phyloP scores from a whole-genome alignment of 2,113 vertebrate species.

The Prunella fulvescens region DNA sequence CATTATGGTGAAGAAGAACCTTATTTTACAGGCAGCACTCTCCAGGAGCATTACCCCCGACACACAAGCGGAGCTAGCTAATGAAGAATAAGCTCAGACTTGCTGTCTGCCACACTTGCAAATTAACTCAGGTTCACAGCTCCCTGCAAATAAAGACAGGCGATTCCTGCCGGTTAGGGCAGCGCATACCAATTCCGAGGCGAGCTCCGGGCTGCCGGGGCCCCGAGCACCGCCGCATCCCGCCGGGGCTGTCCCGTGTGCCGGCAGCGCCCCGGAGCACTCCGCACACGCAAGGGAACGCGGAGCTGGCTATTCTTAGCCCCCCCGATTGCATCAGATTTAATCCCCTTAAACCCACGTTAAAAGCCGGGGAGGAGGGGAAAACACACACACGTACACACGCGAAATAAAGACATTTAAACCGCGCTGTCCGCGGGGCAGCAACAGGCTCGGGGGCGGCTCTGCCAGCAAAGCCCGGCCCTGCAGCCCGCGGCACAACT shows the following conservation, averaged over 20 bases:
- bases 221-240: neutral
- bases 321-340: neutral
- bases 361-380: neutral
- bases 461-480: neutral
- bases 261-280: neutral
- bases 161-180: neutral
- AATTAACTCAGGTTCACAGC: neutral
- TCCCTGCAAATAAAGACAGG: neutral
- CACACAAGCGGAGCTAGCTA: neutral
- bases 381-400: fast-evolving
- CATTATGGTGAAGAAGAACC: neutral
- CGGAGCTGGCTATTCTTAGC: neutral
- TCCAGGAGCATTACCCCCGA: neutral
- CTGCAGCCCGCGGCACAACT: neutral
- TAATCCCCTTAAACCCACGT: neutral
- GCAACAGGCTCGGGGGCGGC: neutral
- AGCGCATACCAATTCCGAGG: fast-evolving
- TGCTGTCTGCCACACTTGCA: neutral
- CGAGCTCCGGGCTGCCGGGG: fast-evolving
- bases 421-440: neutral
- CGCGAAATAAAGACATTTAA: neutral
- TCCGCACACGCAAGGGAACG: fast-evolving
- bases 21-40: neutral
- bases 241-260: neutral
- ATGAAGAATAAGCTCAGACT: neutral